Evolutionary conservation across 2,888 invertebrate genomes (phyloP).

Genomic region (Aphodius sticticus): DNA sequence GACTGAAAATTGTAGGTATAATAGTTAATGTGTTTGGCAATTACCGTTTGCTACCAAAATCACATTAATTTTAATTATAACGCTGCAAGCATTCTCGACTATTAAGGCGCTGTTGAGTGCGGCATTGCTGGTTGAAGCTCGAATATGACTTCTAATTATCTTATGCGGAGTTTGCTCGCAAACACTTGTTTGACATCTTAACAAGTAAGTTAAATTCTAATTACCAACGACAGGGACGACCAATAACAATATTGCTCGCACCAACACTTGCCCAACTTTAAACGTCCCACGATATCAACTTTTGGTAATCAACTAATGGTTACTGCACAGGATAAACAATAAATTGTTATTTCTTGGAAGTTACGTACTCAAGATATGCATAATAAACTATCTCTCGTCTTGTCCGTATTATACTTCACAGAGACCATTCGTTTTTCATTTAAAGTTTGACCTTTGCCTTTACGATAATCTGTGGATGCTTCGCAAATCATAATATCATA

Average conservation of each 20-base stretch:
- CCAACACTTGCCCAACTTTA: neutral
- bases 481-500: no score
- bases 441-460: no score
- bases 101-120: neutral
- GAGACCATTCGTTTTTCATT: no score
- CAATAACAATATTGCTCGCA: neutral
- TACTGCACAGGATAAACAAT: neutral
- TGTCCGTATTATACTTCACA: no score
- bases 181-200: neutral
- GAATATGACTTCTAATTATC: constrained; percentile 4
- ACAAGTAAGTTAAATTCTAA: neutral
- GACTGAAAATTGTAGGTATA: neutral
- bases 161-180: neutral
- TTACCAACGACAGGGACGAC: neutral
- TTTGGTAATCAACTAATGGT: neutral
- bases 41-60: neutral
- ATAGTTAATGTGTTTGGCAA: neutral
- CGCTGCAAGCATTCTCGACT: neutral
- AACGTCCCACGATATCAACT: neutral
- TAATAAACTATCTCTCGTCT: no score
- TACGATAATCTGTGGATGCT: no score
- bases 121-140: neutral
- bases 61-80: neutral
- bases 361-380: no score
- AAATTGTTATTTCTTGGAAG: neutral